Conservation (phyloP, 2,113 vertebrate species). For the Otocyon megalotis region DNA sequence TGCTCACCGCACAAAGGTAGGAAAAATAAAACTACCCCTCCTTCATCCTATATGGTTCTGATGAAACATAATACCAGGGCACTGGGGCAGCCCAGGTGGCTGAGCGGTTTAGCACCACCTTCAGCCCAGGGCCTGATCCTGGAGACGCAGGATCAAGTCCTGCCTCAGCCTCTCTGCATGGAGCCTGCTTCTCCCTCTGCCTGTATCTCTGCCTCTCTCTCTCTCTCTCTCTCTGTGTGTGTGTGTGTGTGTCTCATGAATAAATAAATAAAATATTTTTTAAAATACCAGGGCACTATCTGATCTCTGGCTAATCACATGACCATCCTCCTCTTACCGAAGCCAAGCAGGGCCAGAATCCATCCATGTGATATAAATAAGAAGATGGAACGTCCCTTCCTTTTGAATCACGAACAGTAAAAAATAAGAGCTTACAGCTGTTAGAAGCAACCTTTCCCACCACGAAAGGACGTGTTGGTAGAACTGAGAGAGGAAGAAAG, state of each 20-base stretch:
- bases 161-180: too few relatives aligned
- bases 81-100: background rate
- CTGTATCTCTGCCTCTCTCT: too few relatives aligned
- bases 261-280: too few relatives aligned
- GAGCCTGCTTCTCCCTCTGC: too few relatives aligned
- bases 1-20: background rate
- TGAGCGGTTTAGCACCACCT: too few relatives aligned
- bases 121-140: too few relatives aligned
- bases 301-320: background rate
- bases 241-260: too few relatives aligned
- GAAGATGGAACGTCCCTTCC: background rate
- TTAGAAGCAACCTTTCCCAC: background rate
- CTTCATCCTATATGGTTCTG: background rate
- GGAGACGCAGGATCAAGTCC: too few relatives aligned
- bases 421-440: slow-evolving; percentile 29
- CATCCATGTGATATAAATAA: background rate
- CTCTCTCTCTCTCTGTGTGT: too few relatives aligned
- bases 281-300: background rate
- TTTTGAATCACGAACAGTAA: slow-evolving; percentile 52
- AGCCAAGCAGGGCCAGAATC: background rate
- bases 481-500: background rate
- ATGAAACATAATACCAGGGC: background rate
- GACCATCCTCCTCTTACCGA: background rate
- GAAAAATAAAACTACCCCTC: background rate
- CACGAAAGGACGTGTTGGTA: background rate